Evolutionary conservation across 1,140 invertebrate genomes (phyloP), one percentile per base, ranked within the genome.

Genomic region (Lepidostoma basale): DNA sequence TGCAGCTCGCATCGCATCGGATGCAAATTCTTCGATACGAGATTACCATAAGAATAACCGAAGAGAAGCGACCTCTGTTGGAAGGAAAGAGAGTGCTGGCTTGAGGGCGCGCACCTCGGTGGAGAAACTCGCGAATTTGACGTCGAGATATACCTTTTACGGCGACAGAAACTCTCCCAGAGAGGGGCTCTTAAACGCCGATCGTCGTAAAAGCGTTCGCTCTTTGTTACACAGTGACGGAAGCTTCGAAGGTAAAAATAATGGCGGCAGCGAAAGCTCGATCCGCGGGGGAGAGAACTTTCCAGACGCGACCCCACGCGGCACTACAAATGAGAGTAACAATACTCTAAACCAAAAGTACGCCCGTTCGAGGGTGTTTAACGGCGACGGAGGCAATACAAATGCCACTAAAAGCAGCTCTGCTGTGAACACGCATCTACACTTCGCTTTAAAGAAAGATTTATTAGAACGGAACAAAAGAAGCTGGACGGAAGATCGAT

Each of bases 401-500:
- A n/a, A 20, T 23, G 5, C 45, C 33, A 36, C 5, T n/a, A 5
- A n/a, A n/a, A 2, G 5, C 33, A 6, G 5, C 33, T 1, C 33
- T 2, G 33, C 5, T 6, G 10, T 12, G 25, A 49, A 10, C 5
- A 22, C 5, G 30, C 14, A 14, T 16, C 3, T 1, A 20, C 14
- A 1, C n/a, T 54, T 14, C 9, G 12, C 8, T 12, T 33, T 33
- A 3, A 54, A 54, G 26, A 33, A 54, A 16, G 26, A 54, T 14
- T n/a, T 16, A 16, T 14, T 44, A 4, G 59, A 62, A 14, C 28
- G 66, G 20, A 62, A 18, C 39, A 68, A 68, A 16, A 42, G 67
- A 54, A 67, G 63, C 47, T 59, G 47, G 39, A 65, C 66, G 23
- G 33, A 73, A 25, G 39, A 69, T 33, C 47, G 68, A 40, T 73